Percentiles rank a stretch among this genome's conserved stretches.
Conservation (phyloP, 2,113 vertebrate species). For the Indicator indicator region DNA sequence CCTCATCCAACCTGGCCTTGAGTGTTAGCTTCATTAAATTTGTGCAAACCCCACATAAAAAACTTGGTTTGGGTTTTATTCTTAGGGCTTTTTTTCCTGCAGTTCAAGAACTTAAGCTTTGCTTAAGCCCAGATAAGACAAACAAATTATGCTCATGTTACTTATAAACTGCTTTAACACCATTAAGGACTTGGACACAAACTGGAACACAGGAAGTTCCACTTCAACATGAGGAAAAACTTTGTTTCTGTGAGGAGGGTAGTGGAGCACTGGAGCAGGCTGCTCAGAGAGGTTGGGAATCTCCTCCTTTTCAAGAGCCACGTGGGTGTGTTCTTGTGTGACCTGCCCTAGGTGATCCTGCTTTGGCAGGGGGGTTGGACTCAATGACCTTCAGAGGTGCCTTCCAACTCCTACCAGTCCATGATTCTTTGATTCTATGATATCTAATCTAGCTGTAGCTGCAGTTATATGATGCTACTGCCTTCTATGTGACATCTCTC, state of each 20-base stretch:
- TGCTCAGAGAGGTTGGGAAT: too few species aligned
- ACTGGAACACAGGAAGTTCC: too few species aligned
- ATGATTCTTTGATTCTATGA: too few species aligned
- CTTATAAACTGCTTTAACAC: not conserved
- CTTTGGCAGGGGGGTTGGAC: too few species aligned
- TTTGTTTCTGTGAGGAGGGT: too few species aligned
- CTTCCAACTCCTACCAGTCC: too few species aligned
- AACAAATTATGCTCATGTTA: not conserved
- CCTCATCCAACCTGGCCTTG: not conserved
- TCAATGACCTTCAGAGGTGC: too few species aligned
- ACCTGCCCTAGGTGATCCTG: too few species aligned
- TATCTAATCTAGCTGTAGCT: not conserved
- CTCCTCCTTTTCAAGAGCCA: too few species aligned
- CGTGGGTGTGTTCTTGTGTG: too few species aligned
- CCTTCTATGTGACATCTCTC: not conserved
- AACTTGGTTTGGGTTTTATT: not conserved
- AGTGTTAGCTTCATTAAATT: not conserved
- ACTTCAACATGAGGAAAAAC: too few species aligned
- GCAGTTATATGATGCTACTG: not conserved
- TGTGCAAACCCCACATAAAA: not conserved
- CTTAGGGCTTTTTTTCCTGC: not conserved
- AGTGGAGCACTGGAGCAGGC: too few species aligned
- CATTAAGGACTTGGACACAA: fast-evolving
- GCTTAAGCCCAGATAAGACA: not conserved
- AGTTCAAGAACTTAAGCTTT: not conserved